A percentile compares a stretch with the other conserved stretches of the same genome.
phyloP scores from a whole-genome alignment of 1,140 invertebrate species.

The Lerema accius region DNA sequence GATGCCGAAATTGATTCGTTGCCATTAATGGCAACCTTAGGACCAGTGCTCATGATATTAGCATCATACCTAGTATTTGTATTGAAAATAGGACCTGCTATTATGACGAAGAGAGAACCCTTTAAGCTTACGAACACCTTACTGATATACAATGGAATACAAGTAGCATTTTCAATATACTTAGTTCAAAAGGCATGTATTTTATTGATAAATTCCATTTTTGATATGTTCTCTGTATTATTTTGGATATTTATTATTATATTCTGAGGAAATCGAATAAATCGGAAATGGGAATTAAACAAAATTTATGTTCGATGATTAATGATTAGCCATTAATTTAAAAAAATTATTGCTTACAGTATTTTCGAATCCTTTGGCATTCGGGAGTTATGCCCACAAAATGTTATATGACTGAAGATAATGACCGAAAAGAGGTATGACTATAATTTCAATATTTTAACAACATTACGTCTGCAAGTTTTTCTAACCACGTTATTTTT shows the following conservation, averaged over 20 bases:
- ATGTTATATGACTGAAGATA: conserved; percentile 38
- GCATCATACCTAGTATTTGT: conserved; percentile 86
- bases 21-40: conserved; percentile 87
- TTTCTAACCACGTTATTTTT: no score
- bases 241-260: no score
- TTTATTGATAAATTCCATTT: no score
- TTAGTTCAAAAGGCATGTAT: conserved; percentile 82
- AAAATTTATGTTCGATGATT: no score
- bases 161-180: conserved; percentile 86
- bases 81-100: conserved; percentile 86
- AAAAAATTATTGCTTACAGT: conserved; percentile 17
- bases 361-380: conserved; percentile 8
- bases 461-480: no score
- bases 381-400: conserved; percentile 28
- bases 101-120: conserved; percentile 87
- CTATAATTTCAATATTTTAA: neutral
- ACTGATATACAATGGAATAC: conserved; percentile 86
- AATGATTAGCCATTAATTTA: no score
- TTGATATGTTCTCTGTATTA: no score
- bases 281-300: no score
- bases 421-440: conserved; percentile 37
- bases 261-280: no score
- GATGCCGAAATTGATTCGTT: conserved; percentile 83
- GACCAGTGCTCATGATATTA: conserved; percentile 85
- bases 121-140: conserved; percentile 85